Percentiles rank a stretch among this genome's conserved stretches.
Conservation (phyloP, 1,140 invertebrate species). For the Leptinotarsa defecta region DNA sequence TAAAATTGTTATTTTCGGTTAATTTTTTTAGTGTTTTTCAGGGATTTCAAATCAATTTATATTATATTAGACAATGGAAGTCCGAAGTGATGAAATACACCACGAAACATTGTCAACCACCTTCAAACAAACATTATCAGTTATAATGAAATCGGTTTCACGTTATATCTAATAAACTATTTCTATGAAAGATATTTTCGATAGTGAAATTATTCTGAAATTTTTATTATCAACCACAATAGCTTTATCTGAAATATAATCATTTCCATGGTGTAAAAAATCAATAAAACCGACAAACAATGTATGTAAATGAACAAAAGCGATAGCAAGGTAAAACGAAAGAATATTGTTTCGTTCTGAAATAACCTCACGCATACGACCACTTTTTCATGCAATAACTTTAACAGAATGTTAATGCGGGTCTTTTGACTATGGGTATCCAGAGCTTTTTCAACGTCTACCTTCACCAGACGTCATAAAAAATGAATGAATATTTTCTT, state of each 20-base stretch:
- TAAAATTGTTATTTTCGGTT: too few species aligned
- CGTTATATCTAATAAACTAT: neutral
- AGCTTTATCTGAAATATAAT: neutral
- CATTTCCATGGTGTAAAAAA: neutral
- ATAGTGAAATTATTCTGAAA: neutral
- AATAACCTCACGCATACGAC: conserved; percentile 1
- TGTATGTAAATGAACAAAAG: neutral
- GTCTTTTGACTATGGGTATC: neutral
- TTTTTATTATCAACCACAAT: neutral
- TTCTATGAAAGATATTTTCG: too few species aligned
- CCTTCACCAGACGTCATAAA: neutral
- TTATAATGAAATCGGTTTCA: neutral
- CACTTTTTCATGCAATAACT: neutral
- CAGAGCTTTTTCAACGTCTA: neutral
- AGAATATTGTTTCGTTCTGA: neutral
- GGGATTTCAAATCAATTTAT: too few species aligned
- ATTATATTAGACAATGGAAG: too few species aligned
- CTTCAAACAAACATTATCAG: too few species aligned
- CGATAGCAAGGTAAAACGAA: neutral
- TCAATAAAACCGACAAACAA: neutral
- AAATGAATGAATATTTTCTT: neutral
- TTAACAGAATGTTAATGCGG: neutral
- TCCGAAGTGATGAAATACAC: too few species aligned
- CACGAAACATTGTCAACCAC: too few species aligned
- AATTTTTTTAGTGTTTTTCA: too few species aligned